Base-by-base conservation (phyloP, 1,140 invertebrate species). In the Trachelipus rathkii region DNA sequence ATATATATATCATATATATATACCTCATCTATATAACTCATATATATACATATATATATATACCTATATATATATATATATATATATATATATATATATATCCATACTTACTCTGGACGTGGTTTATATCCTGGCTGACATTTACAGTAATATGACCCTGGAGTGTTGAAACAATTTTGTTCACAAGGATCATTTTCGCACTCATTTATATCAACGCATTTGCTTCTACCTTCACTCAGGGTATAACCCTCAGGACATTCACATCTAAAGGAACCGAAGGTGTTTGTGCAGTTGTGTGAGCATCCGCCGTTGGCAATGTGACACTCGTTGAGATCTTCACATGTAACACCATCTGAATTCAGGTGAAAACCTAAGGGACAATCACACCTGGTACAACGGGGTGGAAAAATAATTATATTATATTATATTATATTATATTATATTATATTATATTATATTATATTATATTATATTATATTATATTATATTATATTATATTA, bases 101-200 rank as follows among this genome's bases (percentile, higher is more conserved):
- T 33, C 33, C 33, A 19, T 60, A 60, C 50, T 60, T 60, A 60
- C 50, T 60, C 50, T 60, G 50, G 50, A 8, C 19, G 50, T 1
- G 50, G 50, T 60, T 60, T 60, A 60, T 78, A 82, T 10, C 81
- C 81, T 10, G 72, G 44, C 85, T 84, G 84, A 84, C 89, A 90
- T 44, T 86, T 85, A 80, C 94, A 96, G 15, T 84, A 85, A 82
- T 88, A 95, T 10, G 91, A 91, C 60, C 94, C 94, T 4, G 89
- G 89, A 13, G 87, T 89, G 82, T 95, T 95, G 80, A 90, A 85
- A 83, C 93, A 95, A 68, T 87, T 89, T 74, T 82, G 81, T 43
- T 82, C 68, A 46, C 81, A 82, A 13, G 77, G 77, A 19, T 82
- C 80, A 11, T 77, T 53, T 53, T 82, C 82, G 8, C 85, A 86